phyloP scores from a whole-genome alignment of 2,797 vertebrate genomes.

The Oryzias dopingdopingensis region DNA sequence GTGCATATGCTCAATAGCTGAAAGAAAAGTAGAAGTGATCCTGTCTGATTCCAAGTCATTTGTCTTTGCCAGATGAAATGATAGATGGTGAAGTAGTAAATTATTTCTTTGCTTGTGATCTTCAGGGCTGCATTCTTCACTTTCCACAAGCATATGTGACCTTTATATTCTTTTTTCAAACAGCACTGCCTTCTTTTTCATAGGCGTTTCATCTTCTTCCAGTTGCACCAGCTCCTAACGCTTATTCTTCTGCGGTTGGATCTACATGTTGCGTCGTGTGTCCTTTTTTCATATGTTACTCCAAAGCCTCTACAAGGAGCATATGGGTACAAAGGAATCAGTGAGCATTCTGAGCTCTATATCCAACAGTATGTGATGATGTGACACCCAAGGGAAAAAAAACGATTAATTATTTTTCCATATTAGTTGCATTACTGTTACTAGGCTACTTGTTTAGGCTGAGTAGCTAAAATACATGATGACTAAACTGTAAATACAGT shows the following conservation, averaged over 20 bases:
- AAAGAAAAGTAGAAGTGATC: conserved; percentile 59
- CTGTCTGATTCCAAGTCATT: conserved; percentile 64
- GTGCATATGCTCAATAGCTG: conserved; percentile 29
- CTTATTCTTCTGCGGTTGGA: conserved; percentile 46
- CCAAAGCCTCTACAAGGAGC: conserved; percentile 43
- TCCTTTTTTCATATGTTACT: conserved; percentile 45
- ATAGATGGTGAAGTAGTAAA: conserved; percentile 66
- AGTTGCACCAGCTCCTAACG: conserved; percentile 52
- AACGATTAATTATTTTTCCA: conserved; percentile 66
- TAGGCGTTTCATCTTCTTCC: conserved; percentile 63
- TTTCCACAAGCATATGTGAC: conserved; percentile 71
- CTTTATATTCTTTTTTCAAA: conserved; percentile 57
- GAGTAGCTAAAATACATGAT: conserved; percentile 58
- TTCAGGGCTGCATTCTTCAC: conserved; percentile 61
- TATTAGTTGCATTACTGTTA: conserved; percentile 38
- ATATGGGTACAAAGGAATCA: conserved; percentile 54
- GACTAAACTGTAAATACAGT: conserved; percentile 55
- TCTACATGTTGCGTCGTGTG: conserved; percentile 49
- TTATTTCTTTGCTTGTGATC: conserved; percentile 73
- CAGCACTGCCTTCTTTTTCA: conserved; percentile 50
- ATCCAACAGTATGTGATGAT: conserved; percentile 58
- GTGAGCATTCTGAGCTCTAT: conserved; percentile 27
- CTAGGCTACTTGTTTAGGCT: conserved; percentile 55
- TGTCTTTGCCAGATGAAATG: conserved; percentile 69
- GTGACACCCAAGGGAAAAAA: conserved; percentile 68